Percentiles rank a stretch among this genome's conserved stretches.
phyloP scores from a whole-genome alignment of 2,888 invertebrate species.

The Cheilosia variabilis region DNA sequence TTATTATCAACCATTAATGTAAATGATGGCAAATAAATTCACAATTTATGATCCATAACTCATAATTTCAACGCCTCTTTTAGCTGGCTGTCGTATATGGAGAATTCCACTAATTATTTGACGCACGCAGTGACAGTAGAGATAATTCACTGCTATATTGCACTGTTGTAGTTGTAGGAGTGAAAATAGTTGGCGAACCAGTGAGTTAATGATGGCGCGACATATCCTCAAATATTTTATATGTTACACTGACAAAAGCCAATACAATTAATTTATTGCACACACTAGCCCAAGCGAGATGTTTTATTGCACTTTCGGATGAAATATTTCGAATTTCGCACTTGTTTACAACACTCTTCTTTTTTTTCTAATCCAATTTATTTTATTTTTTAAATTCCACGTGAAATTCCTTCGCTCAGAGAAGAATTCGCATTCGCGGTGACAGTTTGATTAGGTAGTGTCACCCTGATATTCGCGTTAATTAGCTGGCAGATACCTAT shows the following conservation, averaged over 20 bases:
- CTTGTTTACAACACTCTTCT: slow-evolving; percentile 54
- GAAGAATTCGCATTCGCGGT: slow-evolving; percentile 46
- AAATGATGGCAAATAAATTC: slow-evolving; percentile 51
- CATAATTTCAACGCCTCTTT: slow-evolving; percentile 50
- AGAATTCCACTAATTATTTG: slow-evolving; percentile 59
- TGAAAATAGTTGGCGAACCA: slow-evolving; percentile 69
- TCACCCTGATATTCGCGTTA: slow-evolving; percentile 39
- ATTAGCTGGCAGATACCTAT: slow-evolving; percentile 4
- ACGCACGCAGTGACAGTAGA: slow-evolving; percentile 59
- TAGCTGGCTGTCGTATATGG: slow-evolving; percentile 19
- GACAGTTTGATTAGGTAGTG: slow-evolving; percentile 51
- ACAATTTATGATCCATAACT: slow-evolving; percentile 71
- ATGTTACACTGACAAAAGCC: slow-evolving; percentile 36
- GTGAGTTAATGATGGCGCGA: slow-evolving; percentile 68
- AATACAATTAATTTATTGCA: slow-evolving; percentile 59
- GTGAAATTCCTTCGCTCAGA: slow-evolving; percentile 62
- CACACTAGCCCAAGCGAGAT: slow-evolving; percentile 46
- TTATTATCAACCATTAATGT: slow-evolving; percentile 21
- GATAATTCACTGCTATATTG: slow-evolving; percentile 61
- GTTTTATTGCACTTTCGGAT: slow-evolving; percentile 71
- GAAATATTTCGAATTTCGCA: slow-evolving; percentile 60
- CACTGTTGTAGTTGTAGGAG: slow-evolving; percentile 38
- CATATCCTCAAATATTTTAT: slow-evolving; percentile 33
- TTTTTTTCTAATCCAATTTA: slow-evolving; percentile 55
- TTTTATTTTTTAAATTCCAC: slow-evolving; percentile 56